Conservation (phyloP, 2,797 vertebrate species). For the Salarias fasciatus region DNA sequence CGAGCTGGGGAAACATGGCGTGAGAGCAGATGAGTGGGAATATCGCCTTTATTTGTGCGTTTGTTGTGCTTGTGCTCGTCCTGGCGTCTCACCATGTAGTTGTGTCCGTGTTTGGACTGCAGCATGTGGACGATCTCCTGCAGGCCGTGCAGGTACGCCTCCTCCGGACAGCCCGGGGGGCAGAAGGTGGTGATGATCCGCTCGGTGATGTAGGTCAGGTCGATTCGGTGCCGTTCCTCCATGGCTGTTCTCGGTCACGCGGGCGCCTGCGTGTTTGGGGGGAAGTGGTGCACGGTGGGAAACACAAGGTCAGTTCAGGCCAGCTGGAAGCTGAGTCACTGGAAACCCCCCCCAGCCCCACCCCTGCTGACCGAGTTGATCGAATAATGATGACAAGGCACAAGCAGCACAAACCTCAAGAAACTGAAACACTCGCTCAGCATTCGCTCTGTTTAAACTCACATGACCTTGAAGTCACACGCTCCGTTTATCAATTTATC, state of each 20-base stretch:
- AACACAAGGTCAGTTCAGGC: too few species aligned
- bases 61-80: neutral
- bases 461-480: too few species aligned
- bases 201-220: slow-evolving; percentile 92
- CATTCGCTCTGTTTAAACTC: too few species aligned
- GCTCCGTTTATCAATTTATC: too few species aligned
- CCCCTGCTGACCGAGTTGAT: too few species aligned
- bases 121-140: slow-evolving; percentile 88
- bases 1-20: slow-evolving; percentile 77
- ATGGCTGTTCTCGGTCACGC: slow-evolving; percentile 68
- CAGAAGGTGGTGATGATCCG: slow-evolving; percentile 90
- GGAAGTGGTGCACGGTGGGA: neutral
- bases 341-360: too few species aligned
- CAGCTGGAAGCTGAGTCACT: too few species aligned
- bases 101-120: slow-evolving; percentile 89
- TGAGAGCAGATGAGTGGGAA: neutral
- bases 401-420: too few species aligned
- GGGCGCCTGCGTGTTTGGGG: slow-evolving; percentile 19
- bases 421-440: too few species aligned
- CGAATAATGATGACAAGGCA: too few species aligned
- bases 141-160: slow-evolving; percentile 83
- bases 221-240: slow-evolving; percentile 84
- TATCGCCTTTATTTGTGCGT: neutral
- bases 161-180: slow-evolving; percentile 79
- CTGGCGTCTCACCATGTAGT: slow-evolving; percentile 86